Base-by-base conservation (phyloP, 2,113 vertebrate species). In the Tachysurus vachellii region DNA sequence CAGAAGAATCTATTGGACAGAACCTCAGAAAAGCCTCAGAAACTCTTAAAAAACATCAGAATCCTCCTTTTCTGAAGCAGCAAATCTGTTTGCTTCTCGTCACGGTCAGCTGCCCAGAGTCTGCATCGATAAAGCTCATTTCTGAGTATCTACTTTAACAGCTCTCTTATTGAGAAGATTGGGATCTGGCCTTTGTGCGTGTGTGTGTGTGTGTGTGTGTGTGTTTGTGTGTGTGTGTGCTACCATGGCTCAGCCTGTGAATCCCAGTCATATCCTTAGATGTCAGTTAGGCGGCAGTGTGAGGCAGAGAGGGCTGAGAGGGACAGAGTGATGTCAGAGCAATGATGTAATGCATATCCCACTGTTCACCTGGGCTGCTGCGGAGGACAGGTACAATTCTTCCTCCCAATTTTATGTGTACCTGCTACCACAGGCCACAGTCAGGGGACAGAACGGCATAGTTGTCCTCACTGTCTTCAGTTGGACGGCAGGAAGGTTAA, bases 261-360 rank as follows among this genome's bases (percentile, higher is more conserved):
- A 87, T 84, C 66, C 21, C 61, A 87, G 75, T 82, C 75, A 71
- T 86, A 90, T 88, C 89, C 84, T 88, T 85, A 79, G 87, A 64
- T 88, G 85, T 85, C 89, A 87, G 85, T 90, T 83, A 88, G 83
- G 75, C 70, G 62, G 83, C 86, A 87, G 86, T 85, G 87, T 87
- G 85, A 86, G 84, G 89, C 84, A 76, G 68, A 66, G 82, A 84
- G 75, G 66, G 56, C 79, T 66, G 76, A 76, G 64, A 85, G 85
- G 88, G 84, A 76, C 28, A 50, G 80, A 83, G 28, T 83, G 70
- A 76, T 77, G 71, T 61, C 28, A 50, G 71, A 83, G 87, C 85
- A 76, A 88, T 90, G 89, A 90, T 87, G 89, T 90, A 88, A 90
- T 90, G 89, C 82, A 73, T 87, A 88, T 88, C 87, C 89, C 84